Base-by-base conservation (phyloP, 2,888 invertebrate genomes). In the Exocentrus adspersus region DNA sequence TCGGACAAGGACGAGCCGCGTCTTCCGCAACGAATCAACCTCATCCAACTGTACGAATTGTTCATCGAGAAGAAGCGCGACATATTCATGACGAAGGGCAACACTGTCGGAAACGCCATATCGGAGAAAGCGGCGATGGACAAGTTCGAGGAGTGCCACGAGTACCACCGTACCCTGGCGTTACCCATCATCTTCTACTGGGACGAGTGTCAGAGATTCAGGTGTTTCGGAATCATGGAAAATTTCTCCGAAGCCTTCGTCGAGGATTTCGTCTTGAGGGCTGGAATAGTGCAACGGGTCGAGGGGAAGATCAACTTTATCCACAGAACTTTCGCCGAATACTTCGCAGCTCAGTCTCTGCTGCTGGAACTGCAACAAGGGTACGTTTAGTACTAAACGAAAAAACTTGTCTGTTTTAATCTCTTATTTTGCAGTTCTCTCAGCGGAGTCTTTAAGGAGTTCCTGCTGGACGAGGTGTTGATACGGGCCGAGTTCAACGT, bases 31-130 rank as follows among this genome's bases (percentile, higher is more conserved):
- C 30, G 21, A 16, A 43, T 60, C 19, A 53, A 52, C 45, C 16
- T 53, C 20, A 42, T 45, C 24, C 30, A 60, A 9, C 21, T 60
- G 14, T 60, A 60, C 21, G 32, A 60, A 9, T 41, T 58, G 48
- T 58, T 50, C 19, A 20, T 58, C 6, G 20, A 14, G 10, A 48
- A 58, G 21, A 50, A 60, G 16, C 28, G 52, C 3, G 52, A 60
- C 9, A 60, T 60, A 7, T 60, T 51, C n/a, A 21, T 45, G 10
- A 14, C 20, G 12, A 45, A 60, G 7, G 21, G 46, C 21, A 46
- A 46, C n/a, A n/a, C 46, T 2, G 21, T n/a, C 1, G 57, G 20
- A n/a, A n/a, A 16, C 14, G 2, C 19, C 1, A 17, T 20, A 10
- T 14, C 46, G 2, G 46, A 57, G 2, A 24, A 20, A 2, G 41